phyloP scores from a whole-genome alignment of 2,797 vertebrate species.

The Crax fasciolata region DNA sequence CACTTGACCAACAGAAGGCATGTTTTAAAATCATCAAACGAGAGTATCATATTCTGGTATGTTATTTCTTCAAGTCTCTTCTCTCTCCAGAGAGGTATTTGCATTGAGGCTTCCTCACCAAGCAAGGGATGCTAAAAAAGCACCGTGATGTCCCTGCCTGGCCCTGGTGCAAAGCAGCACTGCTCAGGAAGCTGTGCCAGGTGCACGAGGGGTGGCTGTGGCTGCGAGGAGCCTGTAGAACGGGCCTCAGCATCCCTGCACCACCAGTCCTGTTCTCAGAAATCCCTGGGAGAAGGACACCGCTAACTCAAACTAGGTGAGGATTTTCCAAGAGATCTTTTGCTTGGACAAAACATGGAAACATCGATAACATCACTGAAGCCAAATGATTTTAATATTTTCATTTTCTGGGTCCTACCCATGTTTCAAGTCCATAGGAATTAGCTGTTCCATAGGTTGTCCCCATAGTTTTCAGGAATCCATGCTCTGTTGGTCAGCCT shows the following conservation, averaged over 20 bases:
- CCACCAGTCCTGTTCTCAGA: background rate
- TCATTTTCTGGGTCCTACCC: background rate
- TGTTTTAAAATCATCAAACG: background rate
- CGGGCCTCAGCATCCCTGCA: background rate
- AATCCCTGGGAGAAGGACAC: accelerated
- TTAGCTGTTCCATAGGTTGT: background rate
- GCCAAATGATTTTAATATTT: background rate
- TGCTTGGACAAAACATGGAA: background rate
- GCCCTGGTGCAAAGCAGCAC: background rate
- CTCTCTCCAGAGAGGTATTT: background rate
- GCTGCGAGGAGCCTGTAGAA: background rate
- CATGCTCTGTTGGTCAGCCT: background rate
- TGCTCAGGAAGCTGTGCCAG: background rate
- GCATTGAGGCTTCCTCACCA: background rate
- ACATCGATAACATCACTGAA: background rate
- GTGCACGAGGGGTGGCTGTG: background rate
- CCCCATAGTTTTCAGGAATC: background rate
- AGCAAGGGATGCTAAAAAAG: slow-evolving; percentile 21
- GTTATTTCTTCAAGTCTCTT: slow-evolving; percentile 25
- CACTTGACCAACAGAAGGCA: background rate
- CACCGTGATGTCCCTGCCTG: background rate
- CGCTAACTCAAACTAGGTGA: background rate
- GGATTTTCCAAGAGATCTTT: background rate
- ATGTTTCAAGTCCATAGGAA: background rate
- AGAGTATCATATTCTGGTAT: background rate